Evolutionary conservation across 2,113 vertebrate genomes (phyloP).

Genomic region (Megaleporinus macrocephalus): DNA sequence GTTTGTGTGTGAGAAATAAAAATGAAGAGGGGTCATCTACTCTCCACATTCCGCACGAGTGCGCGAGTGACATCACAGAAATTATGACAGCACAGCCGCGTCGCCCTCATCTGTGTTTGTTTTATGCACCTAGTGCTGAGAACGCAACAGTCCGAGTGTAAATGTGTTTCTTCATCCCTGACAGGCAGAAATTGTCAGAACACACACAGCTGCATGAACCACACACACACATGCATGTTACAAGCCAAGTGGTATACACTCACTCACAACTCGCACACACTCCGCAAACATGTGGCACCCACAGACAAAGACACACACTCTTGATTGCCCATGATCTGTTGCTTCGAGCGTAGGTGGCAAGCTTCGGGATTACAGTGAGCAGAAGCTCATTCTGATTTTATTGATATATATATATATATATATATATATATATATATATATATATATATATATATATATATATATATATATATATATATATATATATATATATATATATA

Average conservation of each 20-base stretch:
- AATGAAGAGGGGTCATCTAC: conserved; percentile 20
- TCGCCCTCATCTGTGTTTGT: conserved; percentile 49
- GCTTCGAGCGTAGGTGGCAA: neutral
- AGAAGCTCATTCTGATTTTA: neutral
- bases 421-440: no score
- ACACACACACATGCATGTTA: conserved; percentile 7
- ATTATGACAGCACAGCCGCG: conserved; percentile 54
- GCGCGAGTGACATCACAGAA: conserved; percentile 53
- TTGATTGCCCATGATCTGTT: neutral
- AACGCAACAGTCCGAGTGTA: conserved; percentile 22
- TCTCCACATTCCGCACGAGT: conserved; percentile 57
- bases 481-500: no score
- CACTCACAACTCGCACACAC: neutral
- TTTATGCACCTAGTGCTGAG: neutral
- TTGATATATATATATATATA: no score
- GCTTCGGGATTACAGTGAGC: neutral
- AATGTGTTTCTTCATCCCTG: conserved; percentile 55
- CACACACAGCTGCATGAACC: neutral
- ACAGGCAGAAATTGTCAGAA: conserved; percentile 49
- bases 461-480: no score
- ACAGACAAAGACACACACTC: neutral
- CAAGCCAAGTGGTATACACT: neutral
- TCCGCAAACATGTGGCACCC: conserved; percentile 27
- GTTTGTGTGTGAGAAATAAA: neutral
- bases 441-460: no score